Conservation (phyloP, 2,113 vertebrate genomes). For the Petroica traversi region DNA sequence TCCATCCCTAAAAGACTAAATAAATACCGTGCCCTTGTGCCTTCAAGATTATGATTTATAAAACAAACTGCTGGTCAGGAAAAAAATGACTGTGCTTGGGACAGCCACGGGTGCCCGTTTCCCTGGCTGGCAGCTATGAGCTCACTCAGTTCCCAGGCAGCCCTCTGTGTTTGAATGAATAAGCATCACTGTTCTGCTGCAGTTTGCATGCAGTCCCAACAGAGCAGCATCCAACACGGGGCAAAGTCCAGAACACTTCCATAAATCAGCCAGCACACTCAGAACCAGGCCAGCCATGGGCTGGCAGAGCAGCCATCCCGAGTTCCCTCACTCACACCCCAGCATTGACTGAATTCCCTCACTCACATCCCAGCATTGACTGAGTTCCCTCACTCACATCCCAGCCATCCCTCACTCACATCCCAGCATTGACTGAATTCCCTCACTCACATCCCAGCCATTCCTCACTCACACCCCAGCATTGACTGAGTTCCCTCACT, state of each 20-base stretch:
- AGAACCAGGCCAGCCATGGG: not conserved
- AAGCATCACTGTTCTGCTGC: conserved; percentile 30
- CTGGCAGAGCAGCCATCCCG: not conserved
- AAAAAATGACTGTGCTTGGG: not conserved
- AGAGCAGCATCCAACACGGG: not conserved
- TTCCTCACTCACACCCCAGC: no score
- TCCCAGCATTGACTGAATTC: no score
- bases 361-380: no score
- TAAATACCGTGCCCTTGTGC: not conserved
- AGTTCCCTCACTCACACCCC: no score
- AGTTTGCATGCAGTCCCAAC: conserved; percentile 36
- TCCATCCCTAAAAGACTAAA: not conserved
- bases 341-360: no score
- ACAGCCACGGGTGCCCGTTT: not conserved
- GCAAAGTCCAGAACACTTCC: not conserved
- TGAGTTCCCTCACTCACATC: no score
- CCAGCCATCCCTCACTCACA: no score
- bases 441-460: no score
- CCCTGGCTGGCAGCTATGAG: not conserved
- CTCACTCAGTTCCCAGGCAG: conserved; percentile 32
- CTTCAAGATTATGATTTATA: not conserved
- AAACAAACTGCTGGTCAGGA: not conserved
- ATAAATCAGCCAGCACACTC: not conserved
- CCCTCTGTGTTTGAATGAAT: no score
- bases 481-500: no score